Percentiles rank a stretch among this genome's conserved stretches.
Evolutionary conservation across 2,113 vertebrate species (phyloP).

Genomic region (Gopherus flavomarginatus): DNA sequence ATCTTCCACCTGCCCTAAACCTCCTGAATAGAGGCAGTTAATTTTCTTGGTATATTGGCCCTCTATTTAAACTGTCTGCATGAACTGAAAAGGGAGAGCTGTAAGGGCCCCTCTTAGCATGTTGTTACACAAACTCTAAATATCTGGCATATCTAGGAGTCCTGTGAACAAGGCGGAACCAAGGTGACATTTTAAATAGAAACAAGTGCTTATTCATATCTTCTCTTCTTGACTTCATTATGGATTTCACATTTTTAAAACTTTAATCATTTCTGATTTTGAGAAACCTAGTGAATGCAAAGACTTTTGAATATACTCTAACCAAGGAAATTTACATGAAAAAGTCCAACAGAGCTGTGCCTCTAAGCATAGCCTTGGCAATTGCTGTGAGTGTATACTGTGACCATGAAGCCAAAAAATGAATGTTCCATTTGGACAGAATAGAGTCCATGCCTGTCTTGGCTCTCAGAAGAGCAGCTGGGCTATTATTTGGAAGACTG

Average conservation of each 20-base stretch:
- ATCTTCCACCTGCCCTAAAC: not conserved
- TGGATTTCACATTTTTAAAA: not conserved
- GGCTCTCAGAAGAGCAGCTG: not conserved
- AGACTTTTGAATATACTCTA: not conserved
- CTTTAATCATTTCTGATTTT: not conserved
- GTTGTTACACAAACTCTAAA: not conserved
- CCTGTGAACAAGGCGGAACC: not conserved
- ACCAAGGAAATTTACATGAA: not conserved
- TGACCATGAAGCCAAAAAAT: not conserved
- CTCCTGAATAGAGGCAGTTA: not conserved
- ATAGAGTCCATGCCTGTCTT: not conserved
- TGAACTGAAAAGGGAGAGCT: not conserved
- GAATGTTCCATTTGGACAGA: not conserved
- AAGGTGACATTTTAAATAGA: not conserved
- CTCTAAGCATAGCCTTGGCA: not conserved
- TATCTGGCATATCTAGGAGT: not conserved
- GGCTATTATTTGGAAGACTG: not conserved
- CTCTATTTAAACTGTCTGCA: not conserved
- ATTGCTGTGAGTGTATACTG: not conserved
- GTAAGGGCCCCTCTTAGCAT: not conserved
- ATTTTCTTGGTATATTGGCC: not conserved
- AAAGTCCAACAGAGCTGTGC: not conserved
- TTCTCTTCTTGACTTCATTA: not conserved
- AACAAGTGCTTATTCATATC: not conserved
- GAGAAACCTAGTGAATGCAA: not conserved